Evolutionary conservation across 2,113 vertebrate genomes (phyloP).

Genomic region (Camelus dromedarius): DNA sequence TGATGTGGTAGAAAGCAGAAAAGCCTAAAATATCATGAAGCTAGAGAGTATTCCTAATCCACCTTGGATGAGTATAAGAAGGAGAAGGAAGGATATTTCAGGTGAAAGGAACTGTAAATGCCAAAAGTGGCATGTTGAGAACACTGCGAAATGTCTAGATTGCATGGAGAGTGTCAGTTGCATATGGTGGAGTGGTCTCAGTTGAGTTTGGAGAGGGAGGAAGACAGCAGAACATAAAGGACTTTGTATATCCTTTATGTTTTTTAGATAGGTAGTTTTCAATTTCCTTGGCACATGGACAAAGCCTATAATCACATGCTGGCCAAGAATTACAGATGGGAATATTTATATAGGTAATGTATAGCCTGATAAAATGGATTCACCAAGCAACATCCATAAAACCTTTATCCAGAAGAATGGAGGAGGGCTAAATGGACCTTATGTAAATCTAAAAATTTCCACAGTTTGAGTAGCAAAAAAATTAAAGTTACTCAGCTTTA

Average conservation of each 20-base stretch:
- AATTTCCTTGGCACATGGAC: not conserved
- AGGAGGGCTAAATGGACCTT: not conserved
- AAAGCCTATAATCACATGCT: not conserved
- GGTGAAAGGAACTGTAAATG: not conserved
- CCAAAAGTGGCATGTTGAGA: not conserved
- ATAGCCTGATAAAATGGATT: not conserved
- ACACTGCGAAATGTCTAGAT: not conserved
- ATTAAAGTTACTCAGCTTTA: conserved; percentile 64
- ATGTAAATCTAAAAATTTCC: conserved; percentile 58
- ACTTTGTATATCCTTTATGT: not conserved
- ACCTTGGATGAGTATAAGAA: not conserved
- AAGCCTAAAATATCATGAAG: not conserved
- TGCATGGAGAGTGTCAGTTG: not conserved
- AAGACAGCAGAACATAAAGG: not conserved
- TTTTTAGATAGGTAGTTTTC: not conserved
- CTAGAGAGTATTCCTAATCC: not conserved
- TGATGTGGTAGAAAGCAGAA: not conserved
- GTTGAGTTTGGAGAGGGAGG: not conserved
- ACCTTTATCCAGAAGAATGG: conserved; percentile 53
- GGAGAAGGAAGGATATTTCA: not conserved
- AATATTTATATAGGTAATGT: conserved; percentile 11
- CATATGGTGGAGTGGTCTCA: not conserved
- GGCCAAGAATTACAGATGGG: conserved; percentile 2
- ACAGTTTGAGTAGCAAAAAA: conserved; percentile 52
- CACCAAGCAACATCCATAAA: not conserved